Percentiles rank a stretch among this genome's conserved stretches.
phyloP scores from a whole-genome alignment of 2,113 vertebrate genomes.

The Australoheros scitulus region DNA sequence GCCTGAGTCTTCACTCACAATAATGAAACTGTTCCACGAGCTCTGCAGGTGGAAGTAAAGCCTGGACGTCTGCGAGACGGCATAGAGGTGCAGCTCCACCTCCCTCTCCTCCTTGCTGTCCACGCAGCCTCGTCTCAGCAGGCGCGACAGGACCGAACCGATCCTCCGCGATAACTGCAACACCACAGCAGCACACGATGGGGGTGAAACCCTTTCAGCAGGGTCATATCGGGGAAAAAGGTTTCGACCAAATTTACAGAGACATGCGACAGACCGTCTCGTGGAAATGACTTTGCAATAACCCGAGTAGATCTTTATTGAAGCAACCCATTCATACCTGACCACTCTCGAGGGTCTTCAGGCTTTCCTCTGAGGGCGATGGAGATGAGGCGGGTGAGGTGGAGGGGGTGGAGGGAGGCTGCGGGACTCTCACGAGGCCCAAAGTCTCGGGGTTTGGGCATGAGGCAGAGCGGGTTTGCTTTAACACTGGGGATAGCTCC shows the following conservation, averaged over 20 bases:
- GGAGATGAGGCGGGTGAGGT: not conserved
- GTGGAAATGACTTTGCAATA: not conserved
- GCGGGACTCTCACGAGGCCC: constrained; percentile 22
- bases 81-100: constrained; percentile 78
- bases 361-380: not conserved
- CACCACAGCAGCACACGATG: not conserved
- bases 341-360: not conserved
- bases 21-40: constrained; percentile 79
- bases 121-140: constrained; percentile 32
- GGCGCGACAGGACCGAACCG: constrained; percentile 34
- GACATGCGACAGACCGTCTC: not conserved
- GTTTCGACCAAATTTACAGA: not conserved
- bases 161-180: constrained; percentile 26
- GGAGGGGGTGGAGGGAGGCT: constrained; percentile 6
- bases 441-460: constrained; percentile 61
- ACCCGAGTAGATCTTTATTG: not conserved
- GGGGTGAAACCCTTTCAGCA: not conserved
- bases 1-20: constrained; percentile 62
- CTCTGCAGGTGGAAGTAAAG: constrained; percentile 78
- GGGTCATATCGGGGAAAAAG: not conserved
- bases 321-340: constrained; percentile 33
- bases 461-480: constrained; percentile 57
- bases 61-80: constrained; percentile 67
- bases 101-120: constrained; percentile 34
- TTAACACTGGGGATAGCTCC: not conserved